phyloP scores from a whole-genome alignment of 1,140 invertebrate genomes.

The Chymomyza costata region DNA sequence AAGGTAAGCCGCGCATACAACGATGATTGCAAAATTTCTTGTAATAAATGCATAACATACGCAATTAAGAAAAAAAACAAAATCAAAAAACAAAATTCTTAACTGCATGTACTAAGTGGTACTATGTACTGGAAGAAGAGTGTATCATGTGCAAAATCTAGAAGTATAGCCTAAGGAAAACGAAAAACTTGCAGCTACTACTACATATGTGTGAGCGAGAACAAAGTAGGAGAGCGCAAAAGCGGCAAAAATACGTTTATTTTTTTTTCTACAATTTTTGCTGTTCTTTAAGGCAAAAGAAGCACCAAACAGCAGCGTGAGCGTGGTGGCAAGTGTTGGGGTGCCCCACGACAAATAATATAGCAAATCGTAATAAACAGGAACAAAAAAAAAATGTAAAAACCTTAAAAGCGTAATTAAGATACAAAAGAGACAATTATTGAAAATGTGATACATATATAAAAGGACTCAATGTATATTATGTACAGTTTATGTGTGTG shows the following conservation, averaged over 20 bases:
- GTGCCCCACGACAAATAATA: constrained; percentile 66
- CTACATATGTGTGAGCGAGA: background rate
- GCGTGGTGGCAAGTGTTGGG: constrained; percentile 59
- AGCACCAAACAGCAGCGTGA: constrained; percentile 40
- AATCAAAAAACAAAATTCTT: too few relatives aligned
- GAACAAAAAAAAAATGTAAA: constrained; percentile 63
- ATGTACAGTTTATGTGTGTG: constrained; percentile 9
- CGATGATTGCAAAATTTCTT: too few relatives aligned
- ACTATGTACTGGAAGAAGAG: too few relatives aligned
- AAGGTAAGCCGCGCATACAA: background rate
- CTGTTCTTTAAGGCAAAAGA: constrained; percentile 11
- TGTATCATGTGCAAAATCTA: too few relatives aligned
- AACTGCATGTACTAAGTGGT: too few relatives aligned
- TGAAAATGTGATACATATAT: too few relatives aligned
- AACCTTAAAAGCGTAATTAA: constrained; percentile 37
- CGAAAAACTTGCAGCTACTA: background rate
- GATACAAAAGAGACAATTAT: too few relatives aligned
- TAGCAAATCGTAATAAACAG: constrained; percentile 67
- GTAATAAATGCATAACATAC: too few relatives aligned
- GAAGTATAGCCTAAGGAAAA: too few relatives aligned
- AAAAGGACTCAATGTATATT: too few relatives aligned
- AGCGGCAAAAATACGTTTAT: constrained; percentile 8
- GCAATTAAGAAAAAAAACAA: too few relatives aligned
- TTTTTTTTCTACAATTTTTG: constrained; percentile 18
- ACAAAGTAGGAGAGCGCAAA: constrained; percentile 2